phyloP scores from a whole-genome alignment of 2,888 invertebrate species.

The Proisotoma minuta region DNA sequence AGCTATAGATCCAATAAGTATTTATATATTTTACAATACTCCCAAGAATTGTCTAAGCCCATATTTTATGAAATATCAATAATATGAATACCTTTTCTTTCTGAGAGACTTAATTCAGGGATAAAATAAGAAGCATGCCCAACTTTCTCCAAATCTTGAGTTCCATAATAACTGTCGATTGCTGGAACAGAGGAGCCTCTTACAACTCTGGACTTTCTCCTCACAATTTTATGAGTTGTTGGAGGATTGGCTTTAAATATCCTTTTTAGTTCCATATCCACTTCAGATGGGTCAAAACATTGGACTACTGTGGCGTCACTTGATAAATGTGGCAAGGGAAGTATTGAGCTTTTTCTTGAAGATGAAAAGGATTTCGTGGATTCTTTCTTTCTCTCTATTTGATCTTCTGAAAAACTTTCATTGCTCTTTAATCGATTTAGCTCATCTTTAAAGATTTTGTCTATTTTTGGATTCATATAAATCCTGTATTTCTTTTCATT shows the following conservation, averaged over 20 bases:
- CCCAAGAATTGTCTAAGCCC: too few relatives aligned
- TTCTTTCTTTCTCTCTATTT: background rate
- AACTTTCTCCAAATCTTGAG: constrained; percentile 31
- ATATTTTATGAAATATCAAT: background rate
- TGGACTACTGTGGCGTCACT: constrained; percentile 8
- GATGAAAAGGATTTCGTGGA: background rate
- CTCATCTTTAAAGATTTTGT: constrained; percentile 25
- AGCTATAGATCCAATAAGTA: constrained; percentile 9
- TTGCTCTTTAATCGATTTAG: constrained; percentile 7
- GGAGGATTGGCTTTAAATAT: constrained; percentile 35
- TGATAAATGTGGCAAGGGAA: background rate
- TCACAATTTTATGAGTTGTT: constrained; percentile 30
- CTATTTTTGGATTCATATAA: constrained; percentile 25
- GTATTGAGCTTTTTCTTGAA: background rate
- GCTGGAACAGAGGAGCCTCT: constrained; percentile 39
- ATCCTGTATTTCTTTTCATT: constrained; percentile 34
- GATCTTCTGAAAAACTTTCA: background rate
- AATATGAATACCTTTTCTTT: constrained; percentile 34
- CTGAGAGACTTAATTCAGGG: constrained; percentile 29
- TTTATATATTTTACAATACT: too few relatives aligned
- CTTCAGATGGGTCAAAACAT: constrained; percentile 36
- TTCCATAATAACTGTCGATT: constrained; percentile 39
- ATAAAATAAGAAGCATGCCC: constrained; percentile 43
- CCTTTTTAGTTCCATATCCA: constrained; percentile 35
- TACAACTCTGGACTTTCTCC: constrained; percentile 26